A percentile compares a stretch with the other conserved stretches of the same genome.
Evolutionary conservation across 2,113 vertebrate genomes (phyloP).

Genomic region (Puffinus mauretanicus): DNA sequence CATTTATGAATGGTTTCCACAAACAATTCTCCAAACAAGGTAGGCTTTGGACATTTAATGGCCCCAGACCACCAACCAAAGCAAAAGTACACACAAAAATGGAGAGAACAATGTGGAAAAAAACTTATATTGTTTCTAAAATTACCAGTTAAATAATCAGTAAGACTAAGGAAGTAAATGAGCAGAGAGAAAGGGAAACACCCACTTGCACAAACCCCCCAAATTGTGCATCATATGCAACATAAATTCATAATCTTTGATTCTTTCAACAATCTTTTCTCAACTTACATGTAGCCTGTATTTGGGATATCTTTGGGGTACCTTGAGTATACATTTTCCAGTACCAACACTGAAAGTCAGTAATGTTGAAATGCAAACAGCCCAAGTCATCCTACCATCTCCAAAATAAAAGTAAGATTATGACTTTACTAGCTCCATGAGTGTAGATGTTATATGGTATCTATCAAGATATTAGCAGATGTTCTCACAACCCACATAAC

Average conservation of each 20-base stretch:
- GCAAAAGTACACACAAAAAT: neutral
- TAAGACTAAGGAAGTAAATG: neutral
- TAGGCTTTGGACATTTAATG: neutral
- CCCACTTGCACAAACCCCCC: rapidly evolving
- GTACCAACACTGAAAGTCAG: neutral
- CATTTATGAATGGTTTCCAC: neutral
- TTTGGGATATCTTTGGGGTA: neutral
- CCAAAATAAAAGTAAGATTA: neutral
- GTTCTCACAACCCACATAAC: neutral
- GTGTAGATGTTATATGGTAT: neutral
- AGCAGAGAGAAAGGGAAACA: neutral
- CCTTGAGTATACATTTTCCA: neutral
- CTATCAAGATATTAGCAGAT: neutral
- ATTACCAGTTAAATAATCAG: neutral
- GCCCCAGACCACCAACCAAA: neutral
- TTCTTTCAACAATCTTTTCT: neutral
- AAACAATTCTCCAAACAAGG: neutral
- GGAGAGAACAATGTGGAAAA: neutral
- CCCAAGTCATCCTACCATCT: neutral
- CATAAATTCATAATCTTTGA: neutral
- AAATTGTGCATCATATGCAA: neutral
- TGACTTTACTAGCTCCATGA: neutral
- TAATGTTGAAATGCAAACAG: neutral
- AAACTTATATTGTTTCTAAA: neutral
- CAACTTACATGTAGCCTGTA: neutral